Evolutionary conservation across 2,113 vertebrate species (phyloP), one percentile per base, ranked within the genome.

Genomic region (Procavia capensis): DNA sequence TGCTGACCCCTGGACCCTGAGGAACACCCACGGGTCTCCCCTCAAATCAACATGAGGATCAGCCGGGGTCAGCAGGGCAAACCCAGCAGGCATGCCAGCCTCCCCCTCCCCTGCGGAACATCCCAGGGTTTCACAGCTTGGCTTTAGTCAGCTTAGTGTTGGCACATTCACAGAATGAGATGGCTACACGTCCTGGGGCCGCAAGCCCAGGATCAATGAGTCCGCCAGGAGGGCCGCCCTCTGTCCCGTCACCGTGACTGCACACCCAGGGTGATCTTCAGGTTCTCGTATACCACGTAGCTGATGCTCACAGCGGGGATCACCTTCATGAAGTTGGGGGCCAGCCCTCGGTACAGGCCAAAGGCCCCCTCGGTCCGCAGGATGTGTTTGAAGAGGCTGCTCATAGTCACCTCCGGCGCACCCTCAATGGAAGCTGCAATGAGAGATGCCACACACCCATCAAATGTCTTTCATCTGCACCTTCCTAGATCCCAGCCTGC

Each of bases 321-420:
- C 97, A 99, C 99, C 98, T 99, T 99, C 99, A 99, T 99, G 57
- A 99, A 99, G 98, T 99, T 99, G 16, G 99, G 99, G 0, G 99
- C 99, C 98, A 99, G 98, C n/a, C 99, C 99, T 80, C 99, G 97
- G 97, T 99, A 99, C 66, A 99, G 99, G 84, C 99, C 99, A 63
- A 97, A 98, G 0, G 99, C 97, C 6, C 99, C 99, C 92, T 99
- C 99, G 0, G 99, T 99, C 98, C 98, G 98, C 87, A 99, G 92
- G 87, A 99, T 99, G 91, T 99, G 99, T 91, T 96, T 99, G 98
- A 99, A 99, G 92, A 99, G 99, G 92, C 99, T 98, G 22, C 98
- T 98, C 99, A 99, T 99, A n/a, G 83, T 99, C 98, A 99, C 99
- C 92, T 99, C 98, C 0, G 99, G 99, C 0, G 99, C 98, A 1